phyloP scores from a whole-genome alignment of 2,888 invertebrate genomes.

The Ptychoptera contaminata region DNA sequence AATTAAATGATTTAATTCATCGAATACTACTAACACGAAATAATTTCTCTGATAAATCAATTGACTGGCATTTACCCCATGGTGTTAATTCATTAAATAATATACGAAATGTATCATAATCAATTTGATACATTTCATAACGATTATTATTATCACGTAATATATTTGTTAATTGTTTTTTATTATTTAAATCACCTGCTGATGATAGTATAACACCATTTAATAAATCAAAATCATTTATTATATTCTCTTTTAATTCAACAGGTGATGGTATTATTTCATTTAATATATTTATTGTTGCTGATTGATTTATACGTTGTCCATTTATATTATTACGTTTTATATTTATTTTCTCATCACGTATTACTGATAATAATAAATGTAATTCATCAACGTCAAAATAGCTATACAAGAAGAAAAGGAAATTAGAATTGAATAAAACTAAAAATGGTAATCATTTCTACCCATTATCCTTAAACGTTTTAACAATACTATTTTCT shows the following conservation, averaged over 20 bases:
- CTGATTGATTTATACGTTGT: conserved; percentile 6
- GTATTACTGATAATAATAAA: conserved; percentile 23
- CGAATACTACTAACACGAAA: conserved; percentile 53
- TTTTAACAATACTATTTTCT: conserved; percentile 76
- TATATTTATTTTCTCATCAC: conserved; percentile 25
- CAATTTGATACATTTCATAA: conserved; percentile 73
- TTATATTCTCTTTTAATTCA: too few species aligned
- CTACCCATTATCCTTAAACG: conserved; percentile 52
- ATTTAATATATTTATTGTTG: conserved; percentile 8
- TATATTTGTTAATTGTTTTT: conserved; percentile 50
- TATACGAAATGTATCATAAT: conserved; percentile 78
- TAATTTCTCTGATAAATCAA: conserved; percentile 69
- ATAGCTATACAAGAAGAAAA: conserved; percentile 15
- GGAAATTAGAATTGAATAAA: conserved; percentile 5
- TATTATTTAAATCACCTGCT: conserved; percentile 42
- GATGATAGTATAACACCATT: conserved; percentile 6
- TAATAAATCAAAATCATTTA: background rate
- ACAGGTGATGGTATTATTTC: too few species aligned
- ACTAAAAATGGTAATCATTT: background rate
- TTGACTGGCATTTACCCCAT: conserved; percentile 76
- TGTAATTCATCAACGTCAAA: conserved; percentile 24
- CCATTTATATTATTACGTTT: background rate
- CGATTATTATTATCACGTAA: conserved; percentile 64
- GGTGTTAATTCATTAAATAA: conserved; percentile 77
- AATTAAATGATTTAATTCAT: background rate